A percentile compares a stretch with the other conserved stretches of the same genome.
Conservation (phyloP, 2,888 invertebrate genomes). For the Pasiphila rectangulata region DNA sequence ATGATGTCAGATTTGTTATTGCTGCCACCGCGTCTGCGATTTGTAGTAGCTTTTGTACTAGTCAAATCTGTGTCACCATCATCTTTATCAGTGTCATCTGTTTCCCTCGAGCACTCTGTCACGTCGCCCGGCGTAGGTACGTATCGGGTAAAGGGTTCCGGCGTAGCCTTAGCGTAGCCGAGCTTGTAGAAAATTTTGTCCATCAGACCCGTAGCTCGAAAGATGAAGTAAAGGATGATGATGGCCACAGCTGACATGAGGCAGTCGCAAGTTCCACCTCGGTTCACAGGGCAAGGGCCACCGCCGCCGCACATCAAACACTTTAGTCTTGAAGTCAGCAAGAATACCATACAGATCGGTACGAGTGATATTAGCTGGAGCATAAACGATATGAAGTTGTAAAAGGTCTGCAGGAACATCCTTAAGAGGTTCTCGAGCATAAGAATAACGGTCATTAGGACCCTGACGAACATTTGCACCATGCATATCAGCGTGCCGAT, state of each 20-base stretch:
- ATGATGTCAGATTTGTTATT: too few species aligned
- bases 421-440: conserved; percentile 67
- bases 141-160: conserved; percentile 35
- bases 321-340: conserved; percentile 57
- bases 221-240: conserved; percentile 56
- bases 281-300: conserved; percentile 55
- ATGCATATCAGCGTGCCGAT: conserved; percentile 57
- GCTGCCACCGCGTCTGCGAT: too few species aligned
- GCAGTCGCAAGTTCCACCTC: conserved; percentile 62
- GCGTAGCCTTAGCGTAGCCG: conserved; percentile 56
- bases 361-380: conserved; percentile 63
- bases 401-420: conserved; percentile 62
- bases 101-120: conserved; percentile 52
- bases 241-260: conserved; percentile 58
- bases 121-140: conserved; percentile 56
- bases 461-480: conserved; percentile 63
- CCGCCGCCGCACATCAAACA: conserved; percentile 67
- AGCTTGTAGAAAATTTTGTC: conserved; percentile 62
- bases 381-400: conserved; percentile 65
- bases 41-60: neutral
- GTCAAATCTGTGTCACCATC: neutral
- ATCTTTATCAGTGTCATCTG: conserved; percentile 38
- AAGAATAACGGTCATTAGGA: conserved; percentile 65
- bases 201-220: conserved; percentile 58
- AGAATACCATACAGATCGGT: conserved; percentile 63